Evolutionary conservation across 92 coral and sea anemone species (phyloP).

Genomic region (Montipora capitata): DNA sequence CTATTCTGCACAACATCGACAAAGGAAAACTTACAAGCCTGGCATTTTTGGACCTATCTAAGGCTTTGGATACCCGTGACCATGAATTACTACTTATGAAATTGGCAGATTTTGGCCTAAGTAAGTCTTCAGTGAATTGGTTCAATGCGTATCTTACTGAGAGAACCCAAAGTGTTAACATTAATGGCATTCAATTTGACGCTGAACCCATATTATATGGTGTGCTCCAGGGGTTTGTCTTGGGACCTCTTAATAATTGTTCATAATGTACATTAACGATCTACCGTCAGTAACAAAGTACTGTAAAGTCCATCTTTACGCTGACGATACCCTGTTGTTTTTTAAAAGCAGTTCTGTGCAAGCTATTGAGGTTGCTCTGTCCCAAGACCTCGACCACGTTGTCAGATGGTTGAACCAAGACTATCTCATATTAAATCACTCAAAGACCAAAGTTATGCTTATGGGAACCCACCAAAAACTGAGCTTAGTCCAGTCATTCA

Average conservation of each 20-base stretch:
- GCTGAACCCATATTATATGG: background rate
- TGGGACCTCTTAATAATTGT: constrained; percentile 66
- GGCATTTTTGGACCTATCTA: background rate
- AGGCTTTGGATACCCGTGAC: constrained; percentile 25
- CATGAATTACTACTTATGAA: constrained; percentile 13
- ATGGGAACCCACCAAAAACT: constrained; percentile 50
- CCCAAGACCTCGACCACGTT: constrained; percentile 38
- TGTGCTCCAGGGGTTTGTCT: constrained; percentile 46
- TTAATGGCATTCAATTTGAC: constrained; percentile 29
- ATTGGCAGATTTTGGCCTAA: constrained; percentile 30
- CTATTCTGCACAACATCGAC: constrained; percentile 2
- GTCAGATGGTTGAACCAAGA: constrained; percentile 27
- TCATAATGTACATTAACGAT: constrained; percentile 56
- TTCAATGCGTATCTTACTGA: constrained; percentile 41
- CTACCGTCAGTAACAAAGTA: constrained; percentile 31
- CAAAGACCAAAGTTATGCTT: constrained; percentile 41
- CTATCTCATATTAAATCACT: constrained; percentile 33
- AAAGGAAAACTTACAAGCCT: constrained; percentile 29
- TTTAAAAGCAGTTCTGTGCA: constrained; percentile 28
- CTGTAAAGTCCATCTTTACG: constrained; percentile 38
- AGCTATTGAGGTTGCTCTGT: constrained; percentile 36
- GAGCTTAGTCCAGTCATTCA: constrained; percentile 13
- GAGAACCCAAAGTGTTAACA: constrained; percentile 44
- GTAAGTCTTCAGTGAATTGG: constrained; percentile 42
- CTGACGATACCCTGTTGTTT: constrained; percentile 64